Base-by-base conservation (phyloP, 2,888 invertebrate species). In the Escarpia spicata region DNA sequence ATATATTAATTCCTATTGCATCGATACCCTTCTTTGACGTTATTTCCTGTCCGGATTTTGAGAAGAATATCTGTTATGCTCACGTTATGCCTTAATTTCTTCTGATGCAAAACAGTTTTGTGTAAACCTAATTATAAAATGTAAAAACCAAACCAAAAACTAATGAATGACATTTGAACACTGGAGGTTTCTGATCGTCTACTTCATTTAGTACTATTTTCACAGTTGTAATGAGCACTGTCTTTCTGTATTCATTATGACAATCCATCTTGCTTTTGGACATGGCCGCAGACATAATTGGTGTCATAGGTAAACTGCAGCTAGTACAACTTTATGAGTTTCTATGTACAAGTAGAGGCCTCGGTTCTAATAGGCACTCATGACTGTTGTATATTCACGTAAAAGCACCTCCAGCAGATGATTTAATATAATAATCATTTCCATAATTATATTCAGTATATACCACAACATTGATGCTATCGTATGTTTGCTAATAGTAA, bases 291-390 rank as follows among this genome's bases (percentile, higher is more conserved):
- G 75, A 75, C 75, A 75, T 75, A 75, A 75, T 75, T 75, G 75
- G 75, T 75, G 75, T 75, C 75, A 75, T 75, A 75, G 75, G 75
- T 75, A 75, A 75, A 75, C 26, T 75, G 75, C 75, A 75, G 75
- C 75, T 3, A 75, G 75, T 75, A n/a, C 75, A 75, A 75, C n/a
- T 19, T 75, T 75, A 75, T n/a, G n/a, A 26, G 75, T 75, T 75
- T 19, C 75, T 75, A 75, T 75, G 75, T 75, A 19, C 4, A 12
- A 26, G 26, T 75, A 75, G 75, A 75, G 75, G n/a, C 75, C 26
- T 75, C 75, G 26, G 75, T 75, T 75, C 75, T 75, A 6, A 26
- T 75, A 75, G 26, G 75, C 26, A 26, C 75, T 6, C n/a, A 75
- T 4, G 75, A 26, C 75, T 75, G 19, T 26, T 75, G 75, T 75